Percentiles rank a stretch among this genome's conserved stretches.
phyloP scores from a whole-genome alignment of 1,140 invertebrate species.

The Trigoniulus corallinus region DNA sequence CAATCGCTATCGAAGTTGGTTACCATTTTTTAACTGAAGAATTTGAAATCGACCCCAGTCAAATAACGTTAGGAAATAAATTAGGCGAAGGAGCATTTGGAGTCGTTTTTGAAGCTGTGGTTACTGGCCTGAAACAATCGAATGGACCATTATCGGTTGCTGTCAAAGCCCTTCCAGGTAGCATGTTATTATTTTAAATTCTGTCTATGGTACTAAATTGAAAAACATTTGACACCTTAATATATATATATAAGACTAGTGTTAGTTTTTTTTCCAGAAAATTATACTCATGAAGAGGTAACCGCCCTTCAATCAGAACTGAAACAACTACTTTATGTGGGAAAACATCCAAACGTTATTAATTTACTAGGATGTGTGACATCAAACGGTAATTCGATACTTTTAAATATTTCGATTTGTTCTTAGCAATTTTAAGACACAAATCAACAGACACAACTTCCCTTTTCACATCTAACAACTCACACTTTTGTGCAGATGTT shows the following conservation, averaged over 20 bases:
- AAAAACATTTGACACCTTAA: not conserved
- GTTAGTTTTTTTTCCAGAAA: not conserved
- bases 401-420: too few species aligned
- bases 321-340: constrained; percentile 32
- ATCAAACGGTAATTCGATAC: constrained; percentile 26
- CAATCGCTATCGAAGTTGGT: too few species aligned
- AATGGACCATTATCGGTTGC: not conserved
- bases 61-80: not conserved
- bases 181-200: not conserved
- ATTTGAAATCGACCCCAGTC: too few species aligned
- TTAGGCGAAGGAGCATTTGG: not conserved
- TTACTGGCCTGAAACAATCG: not conserved
- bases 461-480: too few species aligned
- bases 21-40: too few species aligned
- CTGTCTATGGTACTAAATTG: not conserved
- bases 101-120: not conserved
- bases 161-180: not conserved
- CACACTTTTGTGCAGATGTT: too few species aligned
- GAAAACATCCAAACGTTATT: constrained; percentile 34
- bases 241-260: not conserved
- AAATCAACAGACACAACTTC: not conserved
- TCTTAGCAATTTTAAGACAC: not conserved
- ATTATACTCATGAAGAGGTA: constrained; percentile 21
- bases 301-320: constrained; percentile 31
- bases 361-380: constrained; percentile 34